Conservation (phyloP, 2,888 invertebrate species). For the Leptopilina syphax region DNA sequence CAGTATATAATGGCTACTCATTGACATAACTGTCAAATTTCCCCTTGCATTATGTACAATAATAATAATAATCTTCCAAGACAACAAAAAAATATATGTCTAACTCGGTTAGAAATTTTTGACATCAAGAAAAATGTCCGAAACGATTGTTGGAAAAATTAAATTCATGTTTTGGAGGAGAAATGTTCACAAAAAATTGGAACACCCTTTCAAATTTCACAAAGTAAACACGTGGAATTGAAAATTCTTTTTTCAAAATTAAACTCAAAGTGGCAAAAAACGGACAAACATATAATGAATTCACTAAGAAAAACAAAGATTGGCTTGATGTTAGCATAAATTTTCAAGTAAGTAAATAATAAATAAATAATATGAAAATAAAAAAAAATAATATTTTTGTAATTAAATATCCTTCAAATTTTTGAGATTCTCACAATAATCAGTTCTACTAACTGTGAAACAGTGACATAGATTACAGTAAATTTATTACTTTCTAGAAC, state of each 20-base stretch:
- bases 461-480: background rate
- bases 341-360: slow-evolving; percentile 11
- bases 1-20: slow-evolving; percentile 14
- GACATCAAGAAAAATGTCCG: slow-evolving; percentile 6
- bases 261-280: slow-evolving; percentile 11
- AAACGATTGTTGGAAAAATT: slow-evolving; percentile 1
- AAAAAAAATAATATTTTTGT: slow-evolving; percentile 1
- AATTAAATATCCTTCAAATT: slow-evolving; percentile 3
- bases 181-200: slow-evolving; percentile 6
- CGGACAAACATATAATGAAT: background rate
- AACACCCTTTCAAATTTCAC: slow-evolving; percentile 2
- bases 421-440: slow-evolving; percentile 11
- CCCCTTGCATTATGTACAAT: slow-evolving; percentile 14
- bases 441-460: slow-evolving; percentile 4
- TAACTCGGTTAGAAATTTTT: slow-evolving; percentile 11
- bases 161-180: slow-evolving; percentile 14
- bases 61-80: slow-evolving; percentile 3
- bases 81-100: background rate
- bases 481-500: slow-evolving; percentile 14
- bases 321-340: background rate
- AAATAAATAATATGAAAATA: slow-evolving; percentile 16
- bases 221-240: slow-evolving; percentile 3
- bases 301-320: slow-evolving; percentile 8
- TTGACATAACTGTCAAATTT: slow-evolving; percentile 9
- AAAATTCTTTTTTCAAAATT: slow-evolving; percentile 14